Conservation (phyloP, 2,113 vertebrate genomes). For the Macaca fascicularis region DNA sequence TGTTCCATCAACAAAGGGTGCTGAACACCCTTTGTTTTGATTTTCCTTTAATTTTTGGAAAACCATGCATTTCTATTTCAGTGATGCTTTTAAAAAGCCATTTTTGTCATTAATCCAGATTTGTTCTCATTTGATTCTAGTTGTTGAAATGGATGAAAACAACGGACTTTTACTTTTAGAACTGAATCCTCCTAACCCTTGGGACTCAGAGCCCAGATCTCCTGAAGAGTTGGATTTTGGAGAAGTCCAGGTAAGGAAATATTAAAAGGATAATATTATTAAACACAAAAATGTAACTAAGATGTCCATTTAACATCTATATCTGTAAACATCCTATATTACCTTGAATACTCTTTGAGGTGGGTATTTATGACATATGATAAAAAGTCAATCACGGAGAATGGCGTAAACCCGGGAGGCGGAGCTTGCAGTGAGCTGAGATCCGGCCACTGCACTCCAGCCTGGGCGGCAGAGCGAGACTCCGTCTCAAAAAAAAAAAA, state of each 20-base stretch:
- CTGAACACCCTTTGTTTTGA: neutral
- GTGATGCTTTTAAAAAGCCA: neutral
- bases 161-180: constrained; percentile 82
- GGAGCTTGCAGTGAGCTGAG: too few species aligned
- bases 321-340: neutral
- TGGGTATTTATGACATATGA: neutral
- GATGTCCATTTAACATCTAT: neutral
- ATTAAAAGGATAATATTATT: neutral
- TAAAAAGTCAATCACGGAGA: too few species aligned
- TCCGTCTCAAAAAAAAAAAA: too few species aligned
- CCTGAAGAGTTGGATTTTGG: constrained; percentile 81
- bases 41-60: neutral
- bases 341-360: neutral
- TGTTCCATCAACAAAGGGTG: too few species aligned
- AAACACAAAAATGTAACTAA: neutral
- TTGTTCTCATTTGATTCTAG: constrained; percentile 74
- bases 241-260: constrained; percentile 84
- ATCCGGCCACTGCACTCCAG: too few species aligned
- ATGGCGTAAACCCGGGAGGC: too few species aligned
- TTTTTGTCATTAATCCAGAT: neutral
- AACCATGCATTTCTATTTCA: neutral
- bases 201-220: constrained; percentile 83
- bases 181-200: constrained; percentile 86
- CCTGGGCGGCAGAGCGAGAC: too few species aligned
- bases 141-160: constrained; percentile 80